phyloP scores from a whole-genome alignment of 2,797 vertebrate species.

The Cephalopachus bancanus region DNA sequence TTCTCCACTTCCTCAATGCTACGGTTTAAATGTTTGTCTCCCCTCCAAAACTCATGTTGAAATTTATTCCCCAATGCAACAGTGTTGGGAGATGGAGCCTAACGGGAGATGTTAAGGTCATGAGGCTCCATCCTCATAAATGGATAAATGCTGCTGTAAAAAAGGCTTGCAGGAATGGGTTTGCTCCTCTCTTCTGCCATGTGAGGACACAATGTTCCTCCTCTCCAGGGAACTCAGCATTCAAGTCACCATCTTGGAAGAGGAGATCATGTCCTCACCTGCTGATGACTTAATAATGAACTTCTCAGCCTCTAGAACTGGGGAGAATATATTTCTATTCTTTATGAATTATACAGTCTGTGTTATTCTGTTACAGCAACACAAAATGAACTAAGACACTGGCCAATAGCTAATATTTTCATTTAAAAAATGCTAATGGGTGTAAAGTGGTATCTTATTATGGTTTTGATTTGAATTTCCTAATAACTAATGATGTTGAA shows the following conservation, averaged over 20 bases:
- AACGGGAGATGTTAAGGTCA: neutral
- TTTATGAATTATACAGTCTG: neutral
- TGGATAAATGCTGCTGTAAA: neutral
- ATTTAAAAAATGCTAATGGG: neutral
- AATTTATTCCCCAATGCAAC: neutral
- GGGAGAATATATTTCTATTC: neutral
- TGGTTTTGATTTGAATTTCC: slow-evolving; percentile 18
- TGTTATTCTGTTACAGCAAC: neutral
- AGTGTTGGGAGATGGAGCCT: neutral
- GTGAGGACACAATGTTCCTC: neutral
- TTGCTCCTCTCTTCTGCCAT: neutral
- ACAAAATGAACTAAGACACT: neutral
- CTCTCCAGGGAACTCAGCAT: neutral
- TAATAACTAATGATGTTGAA: neutral
- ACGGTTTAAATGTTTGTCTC: neutral
- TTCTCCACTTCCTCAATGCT: neutral
- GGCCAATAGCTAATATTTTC: neutral
- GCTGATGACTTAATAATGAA: neutral
- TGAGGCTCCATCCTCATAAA: neutral
- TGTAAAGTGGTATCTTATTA: neutral
- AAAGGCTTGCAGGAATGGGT: neutral
- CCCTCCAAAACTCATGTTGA: neutral
- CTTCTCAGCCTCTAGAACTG: neutral
- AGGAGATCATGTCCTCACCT: neutral
- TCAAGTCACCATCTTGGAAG: neutral